Conservation (phyloP, 2,113 vertebrate species). For the Herpetotheres cachinnans region DNA sequence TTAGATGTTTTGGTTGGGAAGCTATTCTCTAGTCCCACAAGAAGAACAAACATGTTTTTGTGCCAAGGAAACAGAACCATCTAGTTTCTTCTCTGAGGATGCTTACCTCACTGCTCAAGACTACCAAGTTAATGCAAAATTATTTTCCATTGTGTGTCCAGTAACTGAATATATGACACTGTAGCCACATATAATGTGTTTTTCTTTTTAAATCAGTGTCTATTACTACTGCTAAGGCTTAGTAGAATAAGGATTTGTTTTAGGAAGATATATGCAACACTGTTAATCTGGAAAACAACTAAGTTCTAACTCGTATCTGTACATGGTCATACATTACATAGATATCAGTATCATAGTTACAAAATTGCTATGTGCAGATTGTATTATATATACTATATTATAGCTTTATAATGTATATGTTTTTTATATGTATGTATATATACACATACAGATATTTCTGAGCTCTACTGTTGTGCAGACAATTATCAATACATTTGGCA, state of each 20-base stretch:
- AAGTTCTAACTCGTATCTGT: not conserved
- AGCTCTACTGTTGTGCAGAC: not conserved
- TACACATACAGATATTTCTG: not conserved
- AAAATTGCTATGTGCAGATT: not conserved
- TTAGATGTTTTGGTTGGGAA: not conserved
- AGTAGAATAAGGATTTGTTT: not conserved
- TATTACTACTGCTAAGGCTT: not conserved
- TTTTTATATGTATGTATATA: not conserved
- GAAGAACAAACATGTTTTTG: not conserved
- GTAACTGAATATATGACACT: not conserved
- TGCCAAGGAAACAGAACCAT: not conserved
- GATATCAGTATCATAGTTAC: not conserved
- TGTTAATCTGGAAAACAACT: not conserved
- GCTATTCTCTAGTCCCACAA: not conserved
- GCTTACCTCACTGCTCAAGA: not conserved
- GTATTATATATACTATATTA: not conserved
- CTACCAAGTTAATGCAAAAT: not conserved
- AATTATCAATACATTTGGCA: not conserved
- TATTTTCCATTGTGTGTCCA: not conserved
- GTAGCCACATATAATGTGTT: accelerated
- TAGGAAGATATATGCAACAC: not conserved
- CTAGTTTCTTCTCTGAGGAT: not conserved
- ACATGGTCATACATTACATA: not conserved
- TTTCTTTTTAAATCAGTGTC: not conserved
- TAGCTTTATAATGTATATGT: not conserved